Conservation (phyloP, 2,113 vertebrate species). For the Brachyistius frenatus region DNA sequence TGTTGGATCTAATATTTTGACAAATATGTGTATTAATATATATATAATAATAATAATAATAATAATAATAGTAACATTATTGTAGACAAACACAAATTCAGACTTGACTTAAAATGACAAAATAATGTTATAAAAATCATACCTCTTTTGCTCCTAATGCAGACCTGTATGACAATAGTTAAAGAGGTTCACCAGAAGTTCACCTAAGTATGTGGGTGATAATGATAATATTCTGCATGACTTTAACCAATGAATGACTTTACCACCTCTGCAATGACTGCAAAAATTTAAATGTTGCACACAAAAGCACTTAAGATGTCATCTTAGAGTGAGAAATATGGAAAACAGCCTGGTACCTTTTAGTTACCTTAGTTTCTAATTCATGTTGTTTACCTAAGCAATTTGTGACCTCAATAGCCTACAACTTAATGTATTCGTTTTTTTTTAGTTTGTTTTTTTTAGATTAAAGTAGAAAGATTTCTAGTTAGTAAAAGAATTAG, state of each 20-base stretch:
- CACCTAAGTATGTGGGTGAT: background rate
- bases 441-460: slow-evolving; percentile 4
- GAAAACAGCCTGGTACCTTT: background rate
- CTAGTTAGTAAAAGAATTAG: slow-evolving; percentile 23
- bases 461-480: background rate
- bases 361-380: background rate
- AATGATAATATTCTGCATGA: background rate
- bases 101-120: background rate
- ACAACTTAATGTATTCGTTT: slow-evolving; percentile 24
- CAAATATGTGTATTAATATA: too few relatives aligned
- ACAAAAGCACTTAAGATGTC: background rate
- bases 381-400: slow-evolving; percentile 19
- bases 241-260: background rate
- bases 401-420: background rate
- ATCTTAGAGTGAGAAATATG: background rate
- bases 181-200: background rate
- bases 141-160: background rate
- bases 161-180: background rate
- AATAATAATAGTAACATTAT: too few relatives aligned
- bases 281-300: background rate
- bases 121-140: background rate
- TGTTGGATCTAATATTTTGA: too few relatives aligned
- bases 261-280: background rate
- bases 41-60: too few relatives aligned
- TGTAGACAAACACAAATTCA: background rate